A percentile compares a stretch with the other conserved stretches of the same genome.
Conservation (phyloP, 1,140 invertebrate genomes). For the Zaprionus vittiger region DNA sequence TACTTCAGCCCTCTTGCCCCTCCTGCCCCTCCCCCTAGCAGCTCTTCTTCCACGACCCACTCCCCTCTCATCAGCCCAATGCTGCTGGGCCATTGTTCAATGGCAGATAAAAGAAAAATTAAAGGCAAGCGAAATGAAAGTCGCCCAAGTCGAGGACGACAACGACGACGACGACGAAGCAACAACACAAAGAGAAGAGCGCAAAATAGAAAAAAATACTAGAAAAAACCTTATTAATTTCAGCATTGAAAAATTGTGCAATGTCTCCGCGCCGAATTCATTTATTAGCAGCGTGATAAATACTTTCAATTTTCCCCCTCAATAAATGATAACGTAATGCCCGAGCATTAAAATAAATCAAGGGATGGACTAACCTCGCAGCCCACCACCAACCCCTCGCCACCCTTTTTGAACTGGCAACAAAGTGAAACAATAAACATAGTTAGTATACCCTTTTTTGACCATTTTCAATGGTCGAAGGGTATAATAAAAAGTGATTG, state of each 20-base stretch:
- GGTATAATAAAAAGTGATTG: slow-evolving; percentile 12
- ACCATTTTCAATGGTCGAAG: no score
- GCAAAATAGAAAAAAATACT: slow-evolving; percentile 13
- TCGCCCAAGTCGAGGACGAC: slow-evolving; percentile 28
- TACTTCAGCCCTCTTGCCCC: slow-evolving; percentile 20
- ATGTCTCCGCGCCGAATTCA: slow-evolving; percentile 71
- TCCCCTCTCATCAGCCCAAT: slow-evolving; percentile 55
- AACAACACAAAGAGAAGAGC: slow-evolving; percentile 8
- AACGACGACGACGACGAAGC: slow-evolving; percentile 4
- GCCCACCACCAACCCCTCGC: background rate
- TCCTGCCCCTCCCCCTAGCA: slow-evolving; percentile 4
- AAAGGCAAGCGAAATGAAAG: slow-evolving; percentile 78
- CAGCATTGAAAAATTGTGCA: slow-evolving; percentile 80
- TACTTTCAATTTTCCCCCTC: slow-evolving; percentile 80
- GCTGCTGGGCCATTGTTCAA: slow-evolving; percentile 78
- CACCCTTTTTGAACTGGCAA: slow-evolving; percentile 15
- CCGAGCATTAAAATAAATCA: slow-evolving; percentile 75
- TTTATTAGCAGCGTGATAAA: slow-evolving; percentile 82
- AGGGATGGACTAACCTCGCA: slow-evolving; percentile 50
- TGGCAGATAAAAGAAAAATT: slow-evolving; percentile 83
- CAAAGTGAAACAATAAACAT: slow-evolving; percentile 22
- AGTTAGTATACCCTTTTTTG: no score
- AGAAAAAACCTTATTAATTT: slow-evolving; percentile 77
- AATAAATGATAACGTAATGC: slow-evolving; percentile 80
- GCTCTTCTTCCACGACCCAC: background rate